phyloP scores from a whole-genome alignment of 2,888 invertebrate species.

The Netelia virgata region DNA sequence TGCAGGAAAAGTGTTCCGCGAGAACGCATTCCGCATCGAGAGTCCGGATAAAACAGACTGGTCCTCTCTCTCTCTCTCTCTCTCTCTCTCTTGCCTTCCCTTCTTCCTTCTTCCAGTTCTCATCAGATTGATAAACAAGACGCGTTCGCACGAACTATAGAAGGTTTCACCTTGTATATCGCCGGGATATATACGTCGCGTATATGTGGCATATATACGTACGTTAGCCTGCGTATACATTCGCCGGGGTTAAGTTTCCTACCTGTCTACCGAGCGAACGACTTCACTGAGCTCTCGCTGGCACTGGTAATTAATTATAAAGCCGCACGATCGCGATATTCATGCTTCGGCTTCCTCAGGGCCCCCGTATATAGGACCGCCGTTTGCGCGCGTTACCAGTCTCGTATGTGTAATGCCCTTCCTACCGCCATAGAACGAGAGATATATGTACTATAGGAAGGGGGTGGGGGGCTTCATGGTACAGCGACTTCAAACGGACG shows the following conservation, averaged over 20 bases:
- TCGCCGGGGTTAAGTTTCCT: constrained; percentile 66
- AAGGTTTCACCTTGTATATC: constrained; percentile 41
- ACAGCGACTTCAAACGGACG: constrained; percentile 59
- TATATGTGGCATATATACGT: constrained; percentile 22
- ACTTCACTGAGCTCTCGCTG: constrained; percentile 78
- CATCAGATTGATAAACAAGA: constrained; percentile 78
- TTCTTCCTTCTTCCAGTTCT: constrained; percentile 27
- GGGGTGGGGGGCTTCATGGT: constrained; percentile 50
- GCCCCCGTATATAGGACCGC: constrained; percentile 65
- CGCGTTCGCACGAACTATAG: constrained; percentile 74
- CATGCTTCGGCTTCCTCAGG: constrained; percentile 75
- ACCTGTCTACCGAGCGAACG: constrained; percentile 80
- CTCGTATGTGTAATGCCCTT: constrained; percentile 33
- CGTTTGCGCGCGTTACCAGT: constrained; percentile 45
- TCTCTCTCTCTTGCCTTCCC: too few species aligned
- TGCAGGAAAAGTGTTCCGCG: neutral
- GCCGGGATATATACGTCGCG: constrained; percentile 29
- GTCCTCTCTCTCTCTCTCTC: too few species aligned
- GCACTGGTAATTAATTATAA: constrained; percentile 82
- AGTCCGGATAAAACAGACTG: neutral
- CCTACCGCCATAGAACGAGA: constrained; percentile 15
- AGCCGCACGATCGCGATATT: constrained; percentile 81
- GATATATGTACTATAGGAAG: constrained; percentile 1
- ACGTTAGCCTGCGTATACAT: constrained; percentile 1
- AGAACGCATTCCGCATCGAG: neutral